phyloP scores from a whole-genome alignment of 2,888 invertebrate species.

The Lepidonotus clava region DNA sequence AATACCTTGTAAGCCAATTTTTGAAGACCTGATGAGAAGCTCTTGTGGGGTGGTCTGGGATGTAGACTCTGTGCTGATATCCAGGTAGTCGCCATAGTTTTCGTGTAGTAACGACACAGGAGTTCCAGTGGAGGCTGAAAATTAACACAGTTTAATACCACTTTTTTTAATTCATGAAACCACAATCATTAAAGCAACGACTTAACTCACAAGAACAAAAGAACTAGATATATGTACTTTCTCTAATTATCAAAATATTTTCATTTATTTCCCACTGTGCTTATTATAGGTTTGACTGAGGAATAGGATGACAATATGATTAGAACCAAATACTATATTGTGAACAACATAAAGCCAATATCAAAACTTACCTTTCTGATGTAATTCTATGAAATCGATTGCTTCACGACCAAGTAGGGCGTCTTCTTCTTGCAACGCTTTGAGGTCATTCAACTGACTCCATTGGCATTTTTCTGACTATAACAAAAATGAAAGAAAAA shows the following conservation, averaged over 20 bases:
- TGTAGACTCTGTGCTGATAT: constrained; percentile 63
- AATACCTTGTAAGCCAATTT: constrained; percentile 77
- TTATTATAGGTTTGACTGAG: neutral
- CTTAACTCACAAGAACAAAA: too few species aligned
- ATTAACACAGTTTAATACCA: too few species aligned
- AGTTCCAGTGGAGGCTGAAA: neutral
- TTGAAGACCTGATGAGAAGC: constrained; percentile 77
- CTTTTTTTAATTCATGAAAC: too few species aligned
- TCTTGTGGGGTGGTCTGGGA: constrained; percentile 74
- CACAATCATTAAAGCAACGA: too few species aligned
- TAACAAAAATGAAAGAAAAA: neutral
- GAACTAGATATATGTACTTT: too few species aligned
- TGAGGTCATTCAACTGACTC: constrained; percentile 11
- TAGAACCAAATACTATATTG: too few species aligned
- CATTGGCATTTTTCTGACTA: constrained; percentile 33
- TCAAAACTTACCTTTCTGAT: constrained; percentile 62
- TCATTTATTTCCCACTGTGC: too few species aligned
- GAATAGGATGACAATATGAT: too few species aligned
- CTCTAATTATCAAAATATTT: too few species aligned
- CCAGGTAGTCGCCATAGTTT: constrained; percentile 59
- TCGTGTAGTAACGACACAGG: constrained; percentile 59
- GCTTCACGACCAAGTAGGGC: constrained; percentile 75
- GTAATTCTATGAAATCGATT: constrained; percentile 68
- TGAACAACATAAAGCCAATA: too few species aligned
- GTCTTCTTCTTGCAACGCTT: constrained; percentile 54